Conservation (phyloP, 1,140 invertebrate genomes). For the Drosophila mayri region DNA sequence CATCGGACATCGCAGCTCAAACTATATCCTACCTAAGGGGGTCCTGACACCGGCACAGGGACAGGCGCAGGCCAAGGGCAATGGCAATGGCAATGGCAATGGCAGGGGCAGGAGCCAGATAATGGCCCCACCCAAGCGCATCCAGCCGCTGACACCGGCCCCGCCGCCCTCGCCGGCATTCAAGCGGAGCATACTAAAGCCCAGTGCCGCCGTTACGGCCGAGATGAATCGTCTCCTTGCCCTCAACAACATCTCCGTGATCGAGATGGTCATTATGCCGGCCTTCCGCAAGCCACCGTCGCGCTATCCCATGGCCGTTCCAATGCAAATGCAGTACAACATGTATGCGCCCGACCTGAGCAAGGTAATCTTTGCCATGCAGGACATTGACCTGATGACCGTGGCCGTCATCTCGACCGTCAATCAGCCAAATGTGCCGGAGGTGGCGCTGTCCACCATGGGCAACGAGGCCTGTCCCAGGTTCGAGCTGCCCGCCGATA, state of each 20-base stretch:
- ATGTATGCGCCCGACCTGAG: constrained; percentile 42
- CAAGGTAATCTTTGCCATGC: constrained; percentile 1
- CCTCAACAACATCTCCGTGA: not conserved
- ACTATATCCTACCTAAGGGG: not conserved
- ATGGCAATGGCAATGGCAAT: not conserved
- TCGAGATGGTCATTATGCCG: not conserved
- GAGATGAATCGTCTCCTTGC: not conserved
- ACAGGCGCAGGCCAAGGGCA: not conserved
- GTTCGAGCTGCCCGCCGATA: constrained; percentile 28
- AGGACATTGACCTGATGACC: not conserved
- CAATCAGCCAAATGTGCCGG: constrained; percentile 26
- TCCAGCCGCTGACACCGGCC: not conserved
- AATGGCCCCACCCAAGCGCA: not conserved
- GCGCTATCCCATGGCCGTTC: not conserved
- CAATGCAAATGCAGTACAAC: constrained; percentile 11
- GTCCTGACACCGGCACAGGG: too few relatives aligned
- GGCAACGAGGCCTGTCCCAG: not conserved
- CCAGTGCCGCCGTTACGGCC: not conserved
- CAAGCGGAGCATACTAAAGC: not conserved
- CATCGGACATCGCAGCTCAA: constrained; percentile 30
- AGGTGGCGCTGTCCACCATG: not conserved
- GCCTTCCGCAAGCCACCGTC: not conserved
- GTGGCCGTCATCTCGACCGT: constrained; percentile 33
- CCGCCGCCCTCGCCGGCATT: not conserved
- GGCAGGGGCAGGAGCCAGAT: not conserved